These are phyloP conservation scores for Diabrotica balteata DNA, from an alignment of 2,888 invertebrate genomes.

Conservation along the genomic window DNA sequence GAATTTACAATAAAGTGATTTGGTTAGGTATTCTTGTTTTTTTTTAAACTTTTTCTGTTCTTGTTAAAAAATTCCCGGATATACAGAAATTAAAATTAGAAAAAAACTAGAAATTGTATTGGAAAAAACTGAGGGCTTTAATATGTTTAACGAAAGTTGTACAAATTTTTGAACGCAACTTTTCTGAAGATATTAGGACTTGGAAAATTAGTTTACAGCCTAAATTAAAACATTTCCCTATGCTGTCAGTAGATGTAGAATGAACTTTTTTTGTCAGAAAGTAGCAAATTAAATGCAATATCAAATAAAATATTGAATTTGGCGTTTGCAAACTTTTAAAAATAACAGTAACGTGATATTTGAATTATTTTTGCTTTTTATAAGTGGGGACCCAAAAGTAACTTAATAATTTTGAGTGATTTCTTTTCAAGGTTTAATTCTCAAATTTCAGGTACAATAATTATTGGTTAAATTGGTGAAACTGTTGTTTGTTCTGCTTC, in stretches of 20 bases:
- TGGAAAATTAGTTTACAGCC: neutral
- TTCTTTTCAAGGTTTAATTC: too few relatives aligned
- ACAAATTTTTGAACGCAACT: neutral
- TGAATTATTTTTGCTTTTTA: too few relatives aligned
- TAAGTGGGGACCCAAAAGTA: too few relatives aligned
- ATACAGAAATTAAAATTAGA: neutral
- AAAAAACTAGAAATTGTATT: neutral
- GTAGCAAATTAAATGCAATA: too few relatives aligned
- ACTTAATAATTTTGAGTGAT: too few relatives aligned
- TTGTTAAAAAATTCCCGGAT: neutral
- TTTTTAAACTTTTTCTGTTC: neutral
- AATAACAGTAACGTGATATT: too few relatives aligned
- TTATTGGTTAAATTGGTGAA: too few relatives aligned
- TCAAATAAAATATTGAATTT: too few relatives aligned
- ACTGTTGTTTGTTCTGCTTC: too few relatives aligned
- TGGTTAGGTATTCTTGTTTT: neutral
- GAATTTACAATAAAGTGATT: neutral
- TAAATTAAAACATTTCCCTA: neutral
- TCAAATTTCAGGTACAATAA: too few relatives aligned
- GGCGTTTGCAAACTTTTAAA: too few relatives aligned
- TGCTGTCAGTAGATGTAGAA: neutral
- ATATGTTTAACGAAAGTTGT: neutral
- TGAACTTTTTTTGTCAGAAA: neutral
- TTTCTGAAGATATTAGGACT: neutral
- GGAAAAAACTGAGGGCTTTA: neutral